Conservation (phyloP, 2,113 vertebrate genomes). For the Azemiops feae region DNA sequence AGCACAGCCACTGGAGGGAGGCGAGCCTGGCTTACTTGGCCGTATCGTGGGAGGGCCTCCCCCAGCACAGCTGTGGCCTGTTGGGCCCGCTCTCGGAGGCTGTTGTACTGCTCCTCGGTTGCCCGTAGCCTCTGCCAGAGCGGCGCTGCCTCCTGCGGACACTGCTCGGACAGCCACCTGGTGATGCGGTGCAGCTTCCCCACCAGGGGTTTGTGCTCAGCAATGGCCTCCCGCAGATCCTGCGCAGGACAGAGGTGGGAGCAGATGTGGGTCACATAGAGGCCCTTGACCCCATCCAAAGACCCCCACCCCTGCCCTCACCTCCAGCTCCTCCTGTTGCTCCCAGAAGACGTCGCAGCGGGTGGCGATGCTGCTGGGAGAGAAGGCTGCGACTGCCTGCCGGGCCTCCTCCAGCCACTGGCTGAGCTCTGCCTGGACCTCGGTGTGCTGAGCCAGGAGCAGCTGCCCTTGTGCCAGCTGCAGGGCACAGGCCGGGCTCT, state of each 20-base stretch:
- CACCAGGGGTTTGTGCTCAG: constrained; percentile 83
- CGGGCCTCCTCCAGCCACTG: constrained; percentile 84
- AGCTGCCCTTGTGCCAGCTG: constrained; percentile 82
- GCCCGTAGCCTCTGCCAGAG: constrained; percentile 71
- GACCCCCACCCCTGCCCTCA: constrained; percentile 35
- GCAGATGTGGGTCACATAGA: accelerated
- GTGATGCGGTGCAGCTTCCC: constrained; percentile 73
- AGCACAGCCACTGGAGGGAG: neutral
- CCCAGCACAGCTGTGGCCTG: constrained; percentile 76
- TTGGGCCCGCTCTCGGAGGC: constrained; percentile 70
- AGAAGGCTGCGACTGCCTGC: constrained; percentile 65
- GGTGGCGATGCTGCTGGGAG: constrained; percentile 65
- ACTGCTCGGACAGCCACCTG: constrained; percentile 75
- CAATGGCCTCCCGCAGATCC: constrained; percentile 81
- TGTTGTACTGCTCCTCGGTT: constrained; percentile 72
- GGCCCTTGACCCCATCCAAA: neutral
- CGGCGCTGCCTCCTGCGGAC: constrained; percentile 64
- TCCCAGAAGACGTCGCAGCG: constrained; percentile 79
- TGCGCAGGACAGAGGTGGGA: constrained; percentile 8
- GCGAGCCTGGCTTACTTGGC: constrained; percentile 70
- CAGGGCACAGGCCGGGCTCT: constrained; percentile 70
- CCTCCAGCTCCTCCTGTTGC: constrained; percentile 88
- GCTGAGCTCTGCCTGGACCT: constrained; percentile 76
- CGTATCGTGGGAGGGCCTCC: constrained; percentile 81
- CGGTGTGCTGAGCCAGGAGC: constrained; percentile 77